phyloP scores from a whole-genome alignment of 2,113 vertebrate genomes.

The Scatophagus argus region DNA sequence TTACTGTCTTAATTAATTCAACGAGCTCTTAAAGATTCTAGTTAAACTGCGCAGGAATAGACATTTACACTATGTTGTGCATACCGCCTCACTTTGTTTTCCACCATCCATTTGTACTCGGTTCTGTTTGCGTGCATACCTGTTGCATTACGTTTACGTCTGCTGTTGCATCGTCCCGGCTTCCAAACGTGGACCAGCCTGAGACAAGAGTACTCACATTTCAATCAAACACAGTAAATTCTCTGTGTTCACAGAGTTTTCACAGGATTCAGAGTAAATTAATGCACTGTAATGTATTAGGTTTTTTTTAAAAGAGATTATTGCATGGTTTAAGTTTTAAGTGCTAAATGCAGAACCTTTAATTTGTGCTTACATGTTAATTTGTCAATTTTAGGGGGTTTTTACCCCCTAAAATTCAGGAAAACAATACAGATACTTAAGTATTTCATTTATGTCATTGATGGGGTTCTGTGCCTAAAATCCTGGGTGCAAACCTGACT shows the following conservation, averaged over 20 bases:
- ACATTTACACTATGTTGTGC: slow-evolving; percentile 3
- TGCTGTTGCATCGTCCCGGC: not conserved
- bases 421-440: not conserved
- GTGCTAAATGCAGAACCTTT: not conserved
- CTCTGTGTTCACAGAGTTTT: not conserved
- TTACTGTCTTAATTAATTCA: slow-evolving; percentile 73
- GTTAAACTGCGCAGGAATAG: slow-evolving; percentile 45
- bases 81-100: not conserved
- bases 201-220: not conserved
- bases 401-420: not conserved
- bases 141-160: not conserved
- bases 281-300: not conserved
- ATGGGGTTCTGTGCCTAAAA: not conserved
- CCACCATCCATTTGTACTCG: not conserved
- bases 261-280: not conserved
- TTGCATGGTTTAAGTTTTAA: not conserved
- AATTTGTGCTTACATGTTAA: not conserved
- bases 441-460: too few species aligned
- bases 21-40: slow-evolving; percentile 65
- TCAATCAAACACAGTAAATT: too few species aligned
- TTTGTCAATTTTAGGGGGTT: not conserved
- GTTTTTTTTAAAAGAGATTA: too few species aligned
- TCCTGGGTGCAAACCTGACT: not conserved
- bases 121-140: not conserved
- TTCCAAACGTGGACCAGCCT: not conserved